Conservation (phyloP, 2,888 invertebrate genomes). For the Lepidochitona cinerea region DNA sequence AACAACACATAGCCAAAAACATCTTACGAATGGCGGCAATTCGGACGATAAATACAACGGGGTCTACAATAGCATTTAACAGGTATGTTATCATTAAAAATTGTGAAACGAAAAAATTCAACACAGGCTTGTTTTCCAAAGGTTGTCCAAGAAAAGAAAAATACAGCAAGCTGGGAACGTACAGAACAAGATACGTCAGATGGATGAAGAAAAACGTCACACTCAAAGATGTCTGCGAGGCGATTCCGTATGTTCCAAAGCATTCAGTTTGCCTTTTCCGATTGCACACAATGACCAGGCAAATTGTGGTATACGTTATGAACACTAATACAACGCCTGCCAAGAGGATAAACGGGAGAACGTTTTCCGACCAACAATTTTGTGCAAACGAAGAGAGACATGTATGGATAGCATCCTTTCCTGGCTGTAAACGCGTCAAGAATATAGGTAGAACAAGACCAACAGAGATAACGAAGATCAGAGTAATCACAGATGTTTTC, state of each 20-base stretch:
- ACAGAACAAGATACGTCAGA: not conserved
- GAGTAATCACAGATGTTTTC: not conserved
- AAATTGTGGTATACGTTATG: not conserved
- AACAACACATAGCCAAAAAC: not conserved
- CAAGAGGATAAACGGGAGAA: not conserved
- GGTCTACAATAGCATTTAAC: not conserved
- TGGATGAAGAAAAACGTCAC: not conserved
- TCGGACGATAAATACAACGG: not conserved
- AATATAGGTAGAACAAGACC: not conserved
- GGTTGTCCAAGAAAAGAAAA: not conserved
- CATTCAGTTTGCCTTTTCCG: not conserved
- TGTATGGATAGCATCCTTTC: not conserved
- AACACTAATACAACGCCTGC: not conserved
- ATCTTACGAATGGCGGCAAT: not conserved
- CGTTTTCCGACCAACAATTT: not conserved
- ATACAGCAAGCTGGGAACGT: not conserved
- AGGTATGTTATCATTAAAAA: not conserved
- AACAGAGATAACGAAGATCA: not conserved
- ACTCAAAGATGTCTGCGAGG: not conserved
- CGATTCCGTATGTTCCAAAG: not conserved
- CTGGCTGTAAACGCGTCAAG: not conserved
- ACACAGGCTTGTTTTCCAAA: not conserved
- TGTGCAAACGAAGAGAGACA: not conserved
- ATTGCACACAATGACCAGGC: not conserved
- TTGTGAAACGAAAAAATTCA: not conserved